Percentiles rank a stretch among this genome's conserved stretches.
Conservation (phyloP, 2,797 vertebrate genomes). For the Tamandua tetradactyla region DNA sequence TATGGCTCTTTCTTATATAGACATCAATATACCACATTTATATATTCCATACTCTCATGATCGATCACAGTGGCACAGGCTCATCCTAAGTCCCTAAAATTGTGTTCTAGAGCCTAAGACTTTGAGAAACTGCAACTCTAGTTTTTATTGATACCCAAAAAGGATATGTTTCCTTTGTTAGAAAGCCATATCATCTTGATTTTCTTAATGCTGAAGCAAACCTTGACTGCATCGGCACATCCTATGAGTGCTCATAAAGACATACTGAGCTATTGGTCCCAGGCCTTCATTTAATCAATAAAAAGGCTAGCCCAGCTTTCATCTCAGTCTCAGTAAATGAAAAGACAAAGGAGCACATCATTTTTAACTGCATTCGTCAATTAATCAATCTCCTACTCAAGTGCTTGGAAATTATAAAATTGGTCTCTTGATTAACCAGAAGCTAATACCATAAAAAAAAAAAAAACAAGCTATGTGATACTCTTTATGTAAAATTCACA, state of each 20-base stretch:
- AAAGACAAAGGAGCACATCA: not conserved
- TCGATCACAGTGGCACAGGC: not conserved
- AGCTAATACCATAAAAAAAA: not conserved
- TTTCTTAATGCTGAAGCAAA: not conserved
- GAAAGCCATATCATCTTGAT: not conserved
- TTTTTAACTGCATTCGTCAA: slow-evolving; percentile 49
- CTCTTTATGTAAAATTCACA: not conserved
- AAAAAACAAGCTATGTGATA: not conserved
- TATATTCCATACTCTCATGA: not conserved
- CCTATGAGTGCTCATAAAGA: not conserved
- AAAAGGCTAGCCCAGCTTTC: slow-evolving; percentile 43
- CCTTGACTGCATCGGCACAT: not conserved
- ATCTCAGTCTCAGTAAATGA: not conserved
- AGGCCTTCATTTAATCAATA: slow-evolving; percentile 27
- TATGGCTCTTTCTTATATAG: not conserved
- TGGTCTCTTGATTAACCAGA: slow-evolving; percentile 60
- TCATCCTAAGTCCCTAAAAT: not conserved
- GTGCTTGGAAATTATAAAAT: slow-evolving; percentile 69
- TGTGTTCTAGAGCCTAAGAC: not conserved
- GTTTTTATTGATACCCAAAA: not conserved
- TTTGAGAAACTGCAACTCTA: not conserved
- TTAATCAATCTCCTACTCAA: slow-evolving; percentile 71
- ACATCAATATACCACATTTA: not conserved
- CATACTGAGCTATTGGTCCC: not conserved
- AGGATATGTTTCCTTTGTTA: not conserved